phyloP scores from a whole-genome alignment of 2,888 invertebrate genomes.

The Odiellus spinosus region DNA sequence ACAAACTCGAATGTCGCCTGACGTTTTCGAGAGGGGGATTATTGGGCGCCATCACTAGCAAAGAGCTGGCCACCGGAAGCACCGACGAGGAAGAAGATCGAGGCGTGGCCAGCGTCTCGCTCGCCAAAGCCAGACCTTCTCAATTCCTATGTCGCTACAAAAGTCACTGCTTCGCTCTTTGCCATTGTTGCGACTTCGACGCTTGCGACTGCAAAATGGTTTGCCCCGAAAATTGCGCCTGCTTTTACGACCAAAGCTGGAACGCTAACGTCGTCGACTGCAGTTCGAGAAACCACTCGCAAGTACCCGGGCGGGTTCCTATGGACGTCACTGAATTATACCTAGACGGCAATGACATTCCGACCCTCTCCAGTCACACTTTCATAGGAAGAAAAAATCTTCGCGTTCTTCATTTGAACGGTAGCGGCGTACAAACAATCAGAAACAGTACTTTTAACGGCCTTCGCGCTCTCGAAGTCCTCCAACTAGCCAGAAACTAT shows the following conservation, averaged over 20 bases:
- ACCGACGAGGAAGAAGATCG: slow-evolving; percentile 4
- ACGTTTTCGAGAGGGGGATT: slow-evolving; percentile 26
- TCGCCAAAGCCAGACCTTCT: slow-evolving; percentile 14
- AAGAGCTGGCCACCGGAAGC: neutral
- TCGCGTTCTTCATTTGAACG: slow-evolving; percentile 56
- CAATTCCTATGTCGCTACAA: slow-evolving; percentile 69
- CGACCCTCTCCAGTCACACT: slow-evolving; percentile 57
- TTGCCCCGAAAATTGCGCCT: slow-evolving; percentile 70
- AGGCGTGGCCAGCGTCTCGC: slow-evolving; percentile 4
- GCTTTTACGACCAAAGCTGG: slow-evolving; percentile 76
- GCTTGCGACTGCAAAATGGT: slow-evolving; percentile 86
- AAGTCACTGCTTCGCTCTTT: slow-evolving; percentile 66
- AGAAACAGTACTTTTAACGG: slow-evolving; percentile 72
- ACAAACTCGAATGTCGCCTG: slow-evolving; percentile 66
- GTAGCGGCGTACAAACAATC: slow-evolving; percentile 57
- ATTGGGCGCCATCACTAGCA: neutral
- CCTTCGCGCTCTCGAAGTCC: slow-evolving; percentile 51
- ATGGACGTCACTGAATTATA: slow-evolving; percentile 82
- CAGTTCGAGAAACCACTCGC: slow-evolving; percentile 37
- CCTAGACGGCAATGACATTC: slow-evolving; percentile 65
- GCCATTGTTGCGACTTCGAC: slow-evolving; percentile 79
- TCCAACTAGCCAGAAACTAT: slow-evolving; percentile 58
- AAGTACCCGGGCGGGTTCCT: slow-evolving; percentile 60
- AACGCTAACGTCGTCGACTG: slow-evolving; percentile 72
- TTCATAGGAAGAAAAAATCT: slow-evolving; percentile 69